A percentile compares a stretch with the other conserved stretches of the same genome.
These are phyloP conservation scores for Eupithecia abbreviata DNA, from an alignment of 2,888 invertebrate genomes.

Conservation along the genomic window DNA sequence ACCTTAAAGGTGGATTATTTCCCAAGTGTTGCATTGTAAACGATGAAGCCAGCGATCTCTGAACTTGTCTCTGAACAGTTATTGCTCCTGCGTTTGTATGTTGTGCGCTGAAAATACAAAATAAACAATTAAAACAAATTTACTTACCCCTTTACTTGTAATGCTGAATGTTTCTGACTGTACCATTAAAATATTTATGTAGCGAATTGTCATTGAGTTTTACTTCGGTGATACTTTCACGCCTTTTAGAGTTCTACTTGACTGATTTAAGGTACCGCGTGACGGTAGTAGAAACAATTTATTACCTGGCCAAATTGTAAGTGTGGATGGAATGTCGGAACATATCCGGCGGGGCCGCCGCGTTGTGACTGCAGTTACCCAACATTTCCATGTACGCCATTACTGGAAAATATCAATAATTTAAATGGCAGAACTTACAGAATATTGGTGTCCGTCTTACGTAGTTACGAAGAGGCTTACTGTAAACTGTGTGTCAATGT, in stretches of 20 bases:
- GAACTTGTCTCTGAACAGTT: slow-evolving; percentile 72
- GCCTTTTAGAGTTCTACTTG: slow-evolving; percentile 12
- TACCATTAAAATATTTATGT: background rate
- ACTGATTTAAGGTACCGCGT: slow-evolving; percentile 1
- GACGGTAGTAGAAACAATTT: slow-evolving; percentile 5
- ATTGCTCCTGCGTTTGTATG: slow-evolving; percentile 66
- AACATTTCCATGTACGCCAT: slow-evolving; percentile 99
- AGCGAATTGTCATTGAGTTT: slow-evolving; percentile 1
- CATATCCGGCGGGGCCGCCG: slow-evolving; percentile 89
- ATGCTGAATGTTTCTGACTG: background rate
- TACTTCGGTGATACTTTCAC: slow-evolving; percentile 21
- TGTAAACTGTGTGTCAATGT: background rate
- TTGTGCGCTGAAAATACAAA: slow-evolving; percentile 60
- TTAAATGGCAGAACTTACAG: background rate
- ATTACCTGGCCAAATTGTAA: slow-evolving; percentile 84
- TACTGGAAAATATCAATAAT: slow-evolving; percentile 81
- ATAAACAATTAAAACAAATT: background rate
- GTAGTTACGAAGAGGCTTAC: background rate
- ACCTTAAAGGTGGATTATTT: slow-evolving; percentile 71
- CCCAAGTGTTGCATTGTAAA: slow-evolving; percentile 79
- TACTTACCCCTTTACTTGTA: background rate
- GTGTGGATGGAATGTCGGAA: slow-evolving; percentile 95
- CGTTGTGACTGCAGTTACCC: slow-evolving; percentile 93
- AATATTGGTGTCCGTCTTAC: slow-evolving; percentile 19
- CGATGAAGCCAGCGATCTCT: slow-evolving; percentile 76